These are phyloP conservation scores for Apeltes quadracus DNA, from an alignment of 2,113 vertebrate species.

Conservation along the genomic window DNA sequence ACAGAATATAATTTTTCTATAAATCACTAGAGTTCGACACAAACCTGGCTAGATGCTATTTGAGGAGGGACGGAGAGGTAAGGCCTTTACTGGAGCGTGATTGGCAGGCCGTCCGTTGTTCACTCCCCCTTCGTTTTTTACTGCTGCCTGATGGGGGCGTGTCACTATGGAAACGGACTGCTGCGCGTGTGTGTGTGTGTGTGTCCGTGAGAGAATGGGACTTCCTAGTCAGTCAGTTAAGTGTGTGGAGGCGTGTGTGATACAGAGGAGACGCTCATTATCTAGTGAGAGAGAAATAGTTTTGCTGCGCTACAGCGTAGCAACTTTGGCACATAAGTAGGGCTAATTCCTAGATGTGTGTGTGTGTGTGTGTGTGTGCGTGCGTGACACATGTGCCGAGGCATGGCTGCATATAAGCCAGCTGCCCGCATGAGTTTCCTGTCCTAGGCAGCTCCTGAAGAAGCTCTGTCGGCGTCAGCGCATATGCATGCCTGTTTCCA, in stretches of 20 bases:
- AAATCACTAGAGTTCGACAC: background rate
- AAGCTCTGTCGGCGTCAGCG: constrained; percentile 21
- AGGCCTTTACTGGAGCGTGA: constrained; percentile 40
- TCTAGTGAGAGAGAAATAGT: constrained; percentile 4
- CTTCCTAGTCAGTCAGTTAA: constrained; percentile 69
- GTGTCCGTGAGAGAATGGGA: constrained; percentile 70
- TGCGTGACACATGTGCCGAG: constrained; percentile 28
- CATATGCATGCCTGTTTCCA: constrained; percentile 19
- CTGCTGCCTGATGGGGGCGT: constrained; percentile 64
- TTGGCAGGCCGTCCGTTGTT: constrained; percentile 60
- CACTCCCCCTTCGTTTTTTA: constrained; percentile 51
- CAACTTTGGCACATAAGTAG: constrained; percentile 11
- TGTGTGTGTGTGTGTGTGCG: constrained; percentile 7
- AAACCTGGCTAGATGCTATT: constrained; percentile 31
- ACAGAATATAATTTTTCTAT: background rate
- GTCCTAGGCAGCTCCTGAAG: constrained; percentile 31
- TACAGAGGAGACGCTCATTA: constrained; percentile 21
- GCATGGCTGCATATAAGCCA: constrained; percentile 37
- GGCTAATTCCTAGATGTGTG: background rate
- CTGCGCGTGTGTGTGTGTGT: background rate
- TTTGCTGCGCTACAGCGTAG: background rate
- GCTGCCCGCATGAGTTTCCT: constrained; percentile 37
- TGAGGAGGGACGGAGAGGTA: constrained; percentile 37
- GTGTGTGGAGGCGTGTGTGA: constrained; percentile 46
- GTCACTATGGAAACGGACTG: constrained; percentile 73